These are phyloP conservation scores for Diarsia rubi DNA, from an alignment of 2,888 invertebrate species.

Conservation along the genomic window DNA sequence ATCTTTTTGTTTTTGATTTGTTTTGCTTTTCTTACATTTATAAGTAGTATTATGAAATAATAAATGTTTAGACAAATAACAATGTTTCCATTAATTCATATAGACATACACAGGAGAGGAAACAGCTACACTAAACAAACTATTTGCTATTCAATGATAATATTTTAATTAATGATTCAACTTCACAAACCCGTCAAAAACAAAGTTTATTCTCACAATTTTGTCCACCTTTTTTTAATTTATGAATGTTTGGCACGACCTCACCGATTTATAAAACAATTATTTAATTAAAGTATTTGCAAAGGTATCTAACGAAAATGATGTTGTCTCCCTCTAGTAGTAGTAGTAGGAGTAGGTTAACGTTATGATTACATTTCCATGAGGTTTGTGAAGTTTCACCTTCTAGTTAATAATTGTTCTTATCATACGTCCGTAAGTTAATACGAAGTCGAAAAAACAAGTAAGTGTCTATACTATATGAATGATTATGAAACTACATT, in stretches of 20 bases:
- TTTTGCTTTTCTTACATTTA: slow-evolving; percentile 27
- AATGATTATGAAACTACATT: slow-evolving; percentile 32
- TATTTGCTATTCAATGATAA: slow-evolving; percentile 10
- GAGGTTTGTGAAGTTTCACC: slow-evolving; percentile 30
- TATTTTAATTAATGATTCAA: slow-evolving; percentile 15
- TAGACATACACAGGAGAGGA: slow-evolving; percentile 10
- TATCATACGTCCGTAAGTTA: slow-evolving; percentile 12
- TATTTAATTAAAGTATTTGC: neutral
- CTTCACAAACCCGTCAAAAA: slow-evolving; percentile 18
- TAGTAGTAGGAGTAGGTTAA: too few species aligned
- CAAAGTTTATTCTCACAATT: neutral
- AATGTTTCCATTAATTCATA: slow-evolving; percentile 12
- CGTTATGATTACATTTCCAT: neutral
- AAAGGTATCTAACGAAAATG: neutral
- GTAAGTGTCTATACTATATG: slow-evolving; percentile 11
- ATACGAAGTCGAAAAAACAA: slow-evolving; percentile 19
- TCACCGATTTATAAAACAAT: neutral
- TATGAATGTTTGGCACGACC: neutral
- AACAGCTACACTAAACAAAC: slow-evolving; percentile 25
- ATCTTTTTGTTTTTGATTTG: neutral
- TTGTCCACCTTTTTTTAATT: neutral
- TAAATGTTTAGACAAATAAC: slow-evolving; percentile 23
- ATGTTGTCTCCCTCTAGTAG: neutral
- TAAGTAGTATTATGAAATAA: slow-evolving; percentile 22
- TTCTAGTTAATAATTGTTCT: slow-evolving; percentile 6